phyloP scores from a whole-genome alignment of 2,888 invertebrate species.

The Oligia latruncula region DNA sequence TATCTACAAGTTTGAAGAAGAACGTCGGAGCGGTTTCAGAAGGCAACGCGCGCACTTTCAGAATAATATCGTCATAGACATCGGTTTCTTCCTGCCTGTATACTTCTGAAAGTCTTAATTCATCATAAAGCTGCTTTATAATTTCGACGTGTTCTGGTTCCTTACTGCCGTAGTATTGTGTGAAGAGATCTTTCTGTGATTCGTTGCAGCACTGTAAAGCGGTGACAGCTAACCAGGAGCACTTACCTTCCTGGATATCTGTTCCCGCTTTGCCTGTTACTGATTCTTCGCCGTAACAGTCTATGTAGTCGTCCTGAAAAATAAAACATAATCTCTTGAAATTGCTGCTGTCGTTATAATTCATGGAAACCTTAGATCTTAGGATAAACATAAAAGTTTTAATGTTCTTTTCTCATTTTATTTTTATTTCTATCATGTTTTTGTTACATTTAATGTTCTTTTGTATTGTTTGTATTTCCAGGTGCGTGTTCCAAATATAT shows the following conservation, averaged over 20 bases:
- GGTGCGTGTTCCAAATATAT: no score
- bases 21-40: conserved; percentile 91
- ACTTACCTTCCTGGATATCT: conserved; percentile 94
- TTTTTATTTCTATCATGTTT: no score
- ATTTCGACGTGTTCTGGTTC: conserved; percentile 91
- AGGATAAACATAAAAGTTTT: no score
- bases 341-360: no score
- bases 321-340: background rate
- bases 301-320: conserved; percentile 94
- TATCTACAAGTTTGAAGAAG: conserved; percentile 93
- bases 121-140: conserved; percentile 85
- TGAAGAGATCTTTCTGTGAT: conserved; percentile 91
- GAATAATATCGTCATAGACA: conserved; percentile 92
- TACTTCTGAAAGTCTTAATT: conserved; percentile 92
- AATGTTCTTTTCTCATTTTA: no score
- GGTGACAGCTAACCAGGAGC: conserved; percentile 95
- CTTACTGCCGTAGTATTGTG: conserved; percentile 92
- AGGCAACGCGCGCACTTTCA: conserved; percentile 93
- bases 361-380: no score
- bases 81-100: conserved; percentile 93
- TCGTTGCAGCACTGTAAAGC: conserved; percentile 92
- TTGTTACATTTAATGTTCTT: no score
- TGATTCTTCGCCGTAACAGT: conserved; percentile 94
- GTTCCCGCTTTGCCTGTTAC: conserved; percentile 75
- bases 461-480: no score